phyloP scores from a whole-genome alignment of 2,888 invertebrate species.

The Cryptocephalus moraei region DNA sequence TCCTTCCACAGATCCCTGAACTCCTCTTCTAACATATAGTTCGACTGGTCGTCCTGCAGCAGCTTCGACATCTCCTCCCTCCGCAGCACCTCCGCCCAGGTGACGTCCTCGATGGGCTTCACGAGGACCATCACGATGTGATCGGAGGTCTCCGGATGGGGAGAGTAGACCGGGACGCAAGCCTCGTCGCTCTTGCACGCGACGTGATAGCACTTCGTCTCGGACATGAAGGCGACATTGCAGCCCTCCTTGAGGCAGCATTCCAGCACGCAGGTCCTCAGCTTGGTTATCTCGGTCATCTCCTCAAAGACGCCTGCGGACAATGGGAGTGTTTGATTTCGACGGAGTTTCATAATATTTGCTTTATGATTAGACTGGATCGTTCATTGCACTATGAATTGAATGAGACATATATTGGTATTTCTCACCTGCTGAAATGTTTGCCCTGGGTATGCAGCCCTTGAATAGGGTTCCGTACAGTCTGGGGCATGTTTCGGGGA shows the following conservation, averaged over 20 bases:
- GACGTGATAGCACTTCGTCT: constrained; percentile 67
- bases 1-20: constrained; percentile 39
- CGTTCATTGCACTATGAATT: too few species aligned
- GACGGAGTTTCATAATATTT: too few species aligned
- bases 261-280: constrained; percentile 55
- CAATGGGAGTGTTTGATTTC: too few species aligned
- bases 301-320: constrained; percentile 41
- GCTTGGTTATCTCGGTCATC: constrained; percentile 41
- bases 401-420: neutral
- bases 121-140: constrained; percentile 70
- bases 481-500: constrained; percentile 26
- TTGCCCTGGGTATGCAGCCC: constrained; percentile 32
- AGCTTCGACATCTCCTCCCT: constrained; percentile 17
- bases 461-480: constrained; percentile 28
- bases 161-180: constrained; percentile 56
- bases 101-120: constrained; percentile 51
- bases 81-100: constrained; percentile 32
- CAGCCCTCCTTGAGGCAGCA: constrained; percentile 59
- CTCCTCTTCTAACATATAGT: constrained; percentile 14
- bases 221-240: constrained; percentile 70
- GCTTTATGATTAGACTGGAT: too few species aligned
- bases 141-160: constrained; percentile 45
- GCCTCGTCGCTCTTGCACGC: constrained; percentile 60
- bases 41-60: constrained; percentile 9
- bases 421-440: constrained; percentile 29